A percentile compares a stretch with the other conserved stretches of the same genome.
These are phyloP conservation scores for Plebejus melissa DNA, from an alignment of 2,888 invertebrate genomes.

Conservation along the genomic window DNA sequence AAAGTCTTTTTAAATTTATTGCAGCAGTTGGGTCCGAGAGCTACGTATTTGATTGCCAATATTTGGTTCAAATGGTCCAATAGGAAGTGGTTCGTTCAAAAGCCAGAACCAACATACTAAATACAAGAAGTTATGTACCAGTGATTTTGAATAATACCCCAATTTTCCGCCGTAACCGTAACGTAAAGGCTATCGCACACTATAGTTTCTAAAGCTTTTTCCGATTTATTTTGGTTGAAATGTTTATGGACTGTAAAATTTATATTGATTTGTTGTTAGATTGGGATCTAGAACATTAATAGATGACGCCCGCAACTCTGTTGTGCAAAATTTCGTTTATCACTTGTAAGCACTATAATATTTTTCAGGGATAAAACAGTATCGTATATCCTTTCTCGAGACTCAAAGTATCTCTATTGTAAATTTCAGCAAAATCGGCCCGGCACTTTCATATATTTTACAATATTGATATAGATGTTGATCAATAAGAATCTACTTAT, in stretches of 20 bases:
- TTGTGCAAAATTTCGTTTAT: too few relatives aligned
- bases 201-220: background rate
- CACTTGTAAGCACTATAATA: too few relatives aligned
- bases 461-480: too few relatives aligned
- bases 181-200: background rate
- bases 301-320: too few relatives aligned
- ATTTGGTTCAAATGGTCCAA: slow-evolving; percentile 3
- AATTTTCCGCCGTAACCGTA: slow-evolving; percentile 22
- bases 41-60: slow-evolving; percentile 3
- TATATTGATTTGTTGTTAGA: background rate
- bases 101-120: background rate
- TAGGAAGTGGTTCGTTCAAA: background rate
- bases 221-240: background rate
- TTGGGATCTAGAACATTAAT: background rate
- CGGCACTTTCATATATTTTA: too few relatives aligned
- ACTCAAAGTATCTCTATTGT: too few relatives aligned
- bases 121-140: background rate
- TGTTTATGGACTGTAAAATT: background rate
- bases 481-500: too few relatives aligned
- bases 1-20: background rate
- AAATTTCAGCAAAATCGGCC: too few relatives aligned
- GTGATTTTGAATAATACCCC: slow-evolving; percentile 12
- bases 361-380: too few relatives aligned
- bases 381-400: too few relatives aligned
- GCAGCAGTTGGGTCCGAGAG: background rate